Evolutionary conservation across 2,888 invertebrate species (phyloP).

Genomic region (Phengaris alcon): DNA sequence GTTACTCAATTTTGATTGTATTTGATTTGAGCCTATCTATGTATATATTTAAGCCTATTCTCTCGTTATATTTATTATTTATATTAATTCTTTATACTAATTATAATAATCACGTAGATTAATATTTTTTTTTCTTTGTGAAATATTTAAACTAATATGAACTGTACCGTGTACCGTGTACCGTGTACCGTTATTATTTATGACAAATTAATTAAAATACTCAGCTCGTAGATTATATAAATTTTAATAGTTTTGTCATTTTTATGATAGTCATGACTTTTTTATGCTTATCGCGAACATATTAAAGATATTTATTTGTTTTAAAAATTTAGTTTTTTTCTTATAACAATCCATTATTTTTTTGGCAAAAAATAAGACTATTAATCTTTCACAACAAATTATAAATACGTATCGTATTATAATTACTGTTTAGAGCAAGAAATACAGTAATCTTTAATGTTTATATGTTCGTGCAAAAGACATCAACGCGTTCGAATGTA

Average conservation of each 20-base stretch:
- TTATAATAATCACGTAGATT: too few relatives aligned
- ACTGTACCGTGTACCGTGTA: too few relatives aligned
- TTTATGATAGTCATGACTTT: not conserved
- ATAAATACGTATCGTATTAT: not conserved
- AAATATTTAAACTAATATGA: too few relatives aligned
- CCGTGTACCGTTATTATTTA: not conserved
- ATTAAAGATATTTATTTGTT: not conserved
- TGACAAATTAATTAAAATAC: not conserved
- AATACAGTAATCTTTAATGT: not conserved
- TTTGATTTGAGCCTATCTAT: not conserved
- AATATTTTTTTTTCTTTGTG: too few relatives aligned
- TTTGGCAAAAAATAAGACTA: not conserved
- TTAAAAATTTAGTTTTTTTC: not conserved
- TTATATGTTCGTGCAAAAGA: not conserved
- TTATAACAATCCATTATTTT: too few relatives aligned
- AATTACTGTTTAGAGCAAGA: not conserved
- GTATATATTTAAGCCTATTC: too few relatives aligned
- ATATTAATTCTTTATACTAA: too few relatives aligned
- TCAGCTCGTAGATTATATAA: not conserved
- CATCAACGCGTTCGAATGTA: not conserved
- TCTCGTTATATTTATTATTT: not conserved
- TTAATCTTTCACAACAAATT: not conserved
- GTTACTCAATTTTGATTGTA: not conserved
- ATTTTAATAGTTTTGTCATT: conserved; percentile 3
- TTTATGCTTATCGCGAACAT: not conserved